A percentile compares a stretch with the other conserved stretches of the same genome.
phyloP scores from a whole-genome alignment of 2,113 vertebrate species.

The Macaca fascicularis region T2T-MFA8v1.1 NC_088385.1:136651501-136652000 shows the following conservation, averaged over 20 bases:
- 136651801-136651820: accelerated
- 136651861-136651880: no score
- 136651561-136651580: not conserved
- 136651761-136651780: not conserved
- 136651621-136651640: not conserved
- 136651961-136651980: not conserved
- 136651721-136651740: not conserved
- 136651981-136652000: not conserved
- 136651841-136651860: accelerated
- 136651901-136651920: not conserved
- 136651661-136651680: not conserved
- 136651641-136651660: not conserved
- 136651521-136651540: not conserved
- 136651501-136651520: not conserved
- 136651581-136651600: not conserved
- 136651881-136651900: not conserved
- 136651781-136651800: accelerated
- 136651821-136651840: not conserved
- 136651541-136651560: not conserved
- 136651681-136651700: not conserved
- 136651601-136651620: not conserved
- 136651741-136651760: not conserved
- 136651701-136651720: not conserved
- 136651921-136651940: no score
- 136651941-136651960: not conserved